These are phyloP conservation scores for Coenonympha arcania DNA, from an alignment of 2,888 invertebrate genomes.

Conservation along the genomic window DNA sequence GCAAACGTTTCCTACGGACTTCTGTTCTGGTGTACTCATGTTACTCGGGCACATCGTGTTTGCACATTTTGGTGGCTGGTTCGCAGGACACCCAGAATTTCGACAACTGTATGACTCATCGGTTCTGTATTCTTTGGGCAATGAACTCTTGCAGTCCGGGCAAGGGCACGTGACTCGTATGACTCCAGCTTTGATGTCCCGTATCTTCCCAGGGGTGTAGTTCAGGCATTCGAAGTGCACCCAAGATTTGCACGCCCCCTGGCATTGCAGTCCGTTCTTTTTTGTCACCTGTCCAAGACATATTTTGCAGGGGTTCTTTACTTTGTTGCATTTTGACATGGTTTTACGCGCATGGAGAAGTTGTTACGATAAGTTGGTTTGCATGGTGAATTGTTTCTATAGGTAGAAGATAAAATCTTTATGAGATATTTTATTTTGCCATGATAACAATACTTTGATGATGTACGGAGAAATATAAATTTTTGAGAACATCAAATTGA, in stretches of 20 bases:
- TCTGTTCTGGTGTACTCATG: slow-evolving; percentile 21
- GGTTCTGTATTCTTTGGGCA: slow-evolving; percentile 43
- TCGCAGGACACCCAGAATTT: slow-evolving; percentile 47
- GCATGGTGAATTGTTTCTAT: background rate
- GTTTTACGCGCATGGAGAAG: background rate
- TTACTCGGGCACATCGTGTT: slow-evolving; percentile 37
- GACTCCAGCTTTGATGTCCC: slow-evolving; percentile 51
- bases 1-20: slow-evolving; percentile 21
- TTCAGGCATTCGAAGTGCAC: slow-evolving; percentile 55
- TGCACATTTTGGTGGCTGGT: slow-evolving; percentile 37
- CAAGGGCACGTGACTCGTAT: slow-evolving; percentile 60
- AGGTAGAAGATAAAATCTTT: background rate
- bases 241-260: slow-evolving; percentile 56
- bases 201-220: slow-evolving; percentile 57
- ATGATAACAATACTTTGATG: slow-evolving; percentile 8
- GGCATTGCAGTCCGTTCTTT: slow-evolving; percentile 53
- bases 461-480: background rate
- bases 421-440: slow-evolving; percentile 5
- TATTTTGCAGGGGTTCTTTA: slow-evolving; percentile 58
- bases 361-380: background rate
- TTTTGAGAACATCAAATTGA: background rate
- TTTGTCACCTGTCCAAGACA: slow-evolving; percentile 46
- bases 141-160: slow-evolving; percentile 49
- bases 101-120: slow-evolving; percentile 46
- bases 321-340: slow-evolving; percentile 36